These are phyloP conservation scores for Tupiocoris notatus DNA, from an alignment of 2,888 invertebrate genomes.

Conservation along the genomic window DNA sequence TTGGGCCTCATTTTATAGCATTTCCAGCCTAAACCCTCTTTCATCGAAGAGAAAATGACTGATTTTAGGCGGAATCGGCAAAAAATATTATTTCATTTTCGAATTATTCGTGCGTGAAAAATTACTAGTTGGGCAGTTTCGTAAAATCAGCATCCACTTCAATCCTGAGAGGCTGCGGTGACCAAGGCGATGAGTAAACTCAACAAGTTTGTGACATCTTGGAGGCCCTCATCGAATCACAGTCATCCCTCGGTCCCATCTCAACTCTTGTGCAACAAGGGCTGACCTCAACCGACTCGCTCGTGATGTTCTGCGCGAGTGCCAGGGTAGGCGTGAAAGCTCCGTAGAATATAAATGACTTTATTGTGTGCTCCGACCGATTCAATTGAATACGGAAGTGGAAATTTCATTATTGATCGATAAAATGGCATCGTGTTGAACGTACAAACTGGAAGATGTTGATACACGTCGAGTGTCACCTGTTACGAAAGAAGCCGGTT, in stretches of 20 bases:
- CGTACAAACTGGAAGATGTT: background rate
- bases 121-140: no score
- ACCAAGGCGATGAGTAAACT: no score
- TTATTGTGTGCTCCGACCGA: background rate
- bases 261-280: background rate
- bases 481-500: background rate
- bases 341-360: background rate
- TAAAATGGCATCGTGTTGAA: background rate
- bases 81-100: no score
- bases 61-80: no score
- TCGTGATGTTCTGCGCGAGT: background rate
- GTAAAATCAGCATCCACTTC: no score
- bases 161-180: no score
- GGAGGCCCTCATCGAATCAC: background rate
- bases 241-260: background rate
- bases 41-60: no score
- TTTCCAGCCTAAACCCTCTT: no score
- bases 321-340: background rate
- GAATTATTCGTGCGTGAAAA: no score
- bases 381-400: background rate
- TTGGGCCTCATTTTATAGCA: no score
- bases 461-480: background rate
- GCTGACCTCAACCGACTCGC: background rate
- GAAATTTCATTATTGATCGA: background rate
- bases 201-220: background rate